These are phyloP conservation scores for Chionomys nivalis DNA, from an alignment of 2,113 vertebrate species.

Conservation along the genomic window DNA sequence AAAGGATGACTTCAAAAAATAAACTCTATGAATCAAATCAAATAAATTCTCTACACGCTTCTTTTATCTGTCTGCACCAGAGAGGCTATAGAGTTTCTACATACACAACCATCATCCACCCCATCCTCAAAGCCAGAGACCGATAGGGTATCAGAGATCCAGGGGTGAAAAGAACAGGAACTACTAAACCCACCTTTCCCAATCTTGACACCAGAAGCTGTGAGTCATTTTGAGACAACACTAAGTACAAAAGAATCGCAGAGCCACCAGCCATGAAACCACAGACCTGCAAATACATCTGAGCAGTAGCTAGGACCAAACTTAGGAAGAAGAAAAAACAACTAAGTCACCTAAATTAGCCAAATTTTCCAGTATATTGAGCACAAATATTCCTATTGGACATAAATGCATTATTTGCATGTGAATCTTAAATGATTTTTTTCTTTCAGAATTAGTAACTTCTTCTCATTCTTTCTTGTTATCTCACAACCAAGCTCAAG, in stretches of 20 bases:
- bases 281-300: neutral
- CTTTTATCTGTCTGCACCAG: neutral
- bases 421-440: constrained; percentile 11
- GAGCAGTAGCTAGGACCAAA: neutral
- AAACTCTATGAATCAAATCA: neutral
- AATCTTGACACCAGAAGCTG: neutral
- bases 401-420: neutral
- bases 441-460: constrained; percentile 21
- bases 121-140: neutral
- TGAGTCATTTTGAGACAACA: neutral
- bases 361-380: constrained; percentile 1
- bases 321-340: neutral
- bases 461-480: neutral
- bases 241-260: neutral
- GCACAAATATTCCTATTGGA: constrained; percentile 7
- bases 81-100: neutral
- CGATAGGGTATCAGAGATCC: accelerated
- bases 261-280: neutral
- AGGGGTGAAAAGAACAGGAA: accelerated
- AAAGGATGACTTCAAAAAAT: neutral
- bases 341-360: neutral
- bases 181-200: neutral
- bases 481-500: neutral
- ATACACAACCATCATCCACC: accelerated
- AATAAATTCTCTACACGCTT: neutral